Percentiles rank a stretch among this genome's conserved stretches.
These are phyloP conservation scores for Limnephilus auricula DNA, from an alignment of 2,888 invertebrate species.

Conservation along the genomic window DNA sequence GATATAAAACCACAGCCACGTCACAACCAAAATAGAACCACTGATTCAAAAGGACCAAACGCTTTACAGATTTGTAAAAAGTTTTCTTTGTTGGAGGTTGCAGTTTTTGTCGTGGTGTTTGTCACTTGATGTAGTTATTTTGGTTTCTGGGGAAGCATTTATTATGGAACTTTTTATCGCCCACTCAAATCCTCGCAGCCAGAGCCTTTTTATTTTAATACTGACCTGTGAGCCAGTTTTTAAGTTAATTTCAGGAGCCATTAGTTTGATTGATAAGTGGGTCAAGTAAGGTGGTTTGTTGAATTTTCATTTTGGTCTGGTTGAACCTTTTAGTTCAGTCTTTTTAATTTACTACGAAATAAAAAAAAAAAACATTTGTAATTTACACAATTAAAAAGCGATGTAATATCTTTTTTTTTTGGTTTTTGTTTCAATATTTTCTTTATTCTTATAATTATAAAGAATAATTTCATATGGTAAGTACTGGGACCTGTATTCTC, in stretches of 20 bases:
- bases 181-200: conserved; percentile 25
- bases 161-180: conserved; percentile 37
- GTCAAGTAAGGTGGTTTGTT: background rate
- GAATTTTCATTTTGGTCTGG: background rate
- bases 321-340: background rate
- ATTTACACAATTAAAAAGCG: too few relatives aligned
- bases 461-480: too few relatives aligned
- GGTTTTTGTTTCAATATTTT: too few relatives aligned
- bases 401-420: too few relatives aligned
- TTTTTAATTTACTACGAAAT: too few relatives aligned
- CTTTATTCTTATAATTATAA: too few relatives aligned
- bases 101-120: background rate
- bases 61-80: background rate
- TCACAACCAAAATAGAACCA: conserved; percentile 9
- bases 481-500: too few relatives aligned
- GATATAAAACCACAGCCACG: background rate
- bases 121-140: background rate
- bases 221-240: conserved; percentile 7
- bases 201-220: background rate
- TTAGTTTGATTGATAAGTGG: background rate
- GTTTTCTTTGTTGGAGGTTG: background rate
- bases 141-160: background rate
- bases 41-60: background rate
- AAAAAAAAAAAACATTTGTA: too few relatives aligned
- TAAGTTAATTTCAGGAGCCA: background rate